Evolutionary conservation across 2,113 vertebrate species (phyloP).

Genomic region (Galemys pyrenaicus): DNA sequence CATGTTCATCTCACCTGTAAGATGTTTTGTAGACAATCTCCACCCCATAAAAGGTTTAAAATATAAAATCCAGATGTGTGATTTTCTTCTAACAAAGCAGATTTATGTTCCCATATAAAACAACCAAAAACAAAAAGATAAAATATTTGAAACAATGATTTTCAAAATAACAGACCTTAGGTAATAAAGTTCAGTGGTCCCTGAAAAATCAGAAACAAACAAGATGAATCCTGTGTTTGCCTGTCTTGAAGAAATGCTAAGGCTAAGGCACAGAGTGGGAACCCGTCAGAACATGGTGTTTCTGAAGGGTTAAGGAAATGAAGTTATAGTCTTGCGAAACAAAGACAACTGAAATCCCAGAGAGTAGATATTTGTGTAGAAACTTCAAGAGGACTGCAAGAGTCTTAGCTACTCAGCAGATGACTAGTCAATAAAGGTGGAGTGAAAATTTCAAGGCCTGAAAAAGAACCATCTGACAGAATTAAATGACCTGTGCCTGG

Average conservation of each 20-base stretch:
- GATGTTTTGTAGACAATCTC: neutral
- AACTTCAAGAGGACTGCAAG: neutral
- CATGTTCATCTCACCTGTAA: neutral
- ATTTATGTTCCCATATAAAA: neutral
- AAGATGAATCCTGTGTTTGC: rapidly evolving
- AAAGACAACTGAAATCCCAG: neutral
- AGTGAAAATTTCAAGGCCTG: neutral
- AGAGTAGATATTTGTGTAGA: neutral
- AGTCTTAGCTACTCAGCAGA: neutral
- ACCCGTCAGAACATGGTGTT: neutral
- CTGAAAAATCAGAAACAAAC: neutral
- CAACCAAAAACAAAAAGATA: neutral
- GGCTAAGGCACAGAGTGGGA: neutral
- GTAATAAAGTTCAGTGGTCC: neutral
- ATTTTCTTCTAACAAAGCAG: neutral
- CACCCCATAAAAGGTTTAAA: neutral
- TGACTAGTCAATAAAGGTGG: neutral
- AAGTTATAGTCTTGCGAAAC: neutral
- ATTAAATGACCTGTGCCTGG: neutral
- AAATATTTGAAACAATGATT: neutral
- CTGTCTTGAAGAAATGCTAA: neutral
- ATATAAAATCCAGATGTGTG: neutral
- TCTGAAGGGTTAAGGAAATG: neutral
- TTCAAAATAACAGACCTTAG: neutral
- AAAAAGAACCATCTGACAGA: neutral